Base-by-base conservation (phyloP, 2,888 invertebrate genomes). In the Nasonovia ribisnigri region DNA sequence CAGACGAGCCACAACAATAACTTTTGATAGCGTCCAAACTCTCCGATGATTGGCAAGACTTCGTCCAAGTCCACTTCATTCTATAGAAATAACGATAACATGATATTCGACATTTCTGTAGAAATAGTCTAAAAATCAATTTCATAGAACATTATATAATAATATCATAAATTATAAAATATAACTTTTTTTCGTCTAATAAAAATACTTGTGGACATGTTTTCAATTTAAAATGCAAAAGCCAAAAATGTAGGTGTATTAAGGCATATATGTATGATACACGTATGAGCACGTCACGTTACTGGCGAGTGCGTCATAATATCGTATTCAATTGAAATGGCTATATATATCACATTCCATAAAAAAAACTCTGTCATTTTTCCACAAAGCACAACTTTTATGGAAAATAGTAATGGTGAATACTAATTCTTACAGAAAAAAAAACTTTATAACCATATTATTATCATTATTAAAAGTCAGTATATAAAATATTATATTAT, bases 1-100 rank as follows among this genome's bases (percentile, higher is more conserved):
- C 98, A 98, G 94, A 99, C 97, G 92, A 98, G 96, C 97, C 98
- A 98, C 46, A 98, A 96, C 94, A 98, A 96, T 92, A 98, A 96
- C 95, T 98, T 98, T 95, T 99, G 99, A 96, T 98, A 99, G 84
- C 97, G 96, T 90, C 99, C 99, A 95, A 98, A 98, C 96, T 98
- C 98, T 4, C 98, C 99, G 94, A 99, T 97, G 95, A 97, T 97
- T 0, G 98, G 98, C 94, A 98, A 96, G 94, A 98, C 96, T 95
- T 98, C 98, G 95, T 98, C 98, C 96, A 98, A 96, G 96, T 98
- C 98, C 95, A 98, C 97, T 36, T 96, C 96, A 95, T 97, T 96
- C 96, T 96, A 67, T 20, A 36, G 10, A 67, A 67, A 20, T 67
- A 13, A 16, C 36, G 16, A 67, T 67, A n/a, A 67, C 16, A 67